A percentile compares a stretch with the other conserved stretches of the same genome.
These are phyloP conservation scores for Aix galericulata DNA, from an alignment of 2,113 vertebrate genomes.

Conservation along the genomic window DNA sequence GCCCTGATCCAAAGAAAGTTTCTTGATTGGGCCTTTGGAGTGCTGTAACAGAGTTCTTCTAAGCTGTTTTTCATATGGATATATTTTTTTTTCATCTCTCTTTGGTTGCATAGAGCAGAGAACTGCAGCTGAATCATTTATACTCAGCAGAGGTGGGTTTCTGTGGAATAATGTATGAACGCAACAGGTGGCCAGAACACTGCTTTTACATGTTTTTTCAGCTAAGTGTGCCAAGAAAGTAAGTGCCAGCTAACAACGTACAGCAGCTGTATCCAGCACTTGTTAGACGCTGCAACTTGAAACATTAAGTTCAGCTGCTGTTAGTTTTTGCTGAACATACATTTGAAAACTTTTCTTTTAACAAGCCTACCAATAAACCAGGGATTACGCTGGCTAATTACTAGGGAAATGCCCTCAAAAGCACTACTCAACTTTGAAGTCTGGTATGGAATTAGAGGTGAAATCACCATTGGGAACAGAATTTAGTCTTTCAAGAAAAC, in stretches of 20 bases:
- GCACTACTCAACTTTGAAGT: background rate
- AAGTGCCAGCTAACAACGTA: background rate
- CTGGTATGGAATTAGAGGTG: background rate
- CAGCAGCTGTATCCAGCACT: slow-evolving; percentile 38
- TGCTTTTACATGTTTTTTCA: slow-evolving; percentile 31
- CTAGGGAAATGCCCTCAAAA: background rate
- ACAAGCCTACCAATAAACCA: background rate
- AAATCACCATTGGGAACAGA: background rate
- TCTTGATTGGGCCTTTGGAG: background rate
- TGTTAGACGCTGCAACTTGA: background rate
- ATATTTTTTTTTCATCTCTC: background rate
- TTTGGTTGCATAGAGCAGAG: background rate
- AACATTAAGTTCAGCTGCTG: background rate
- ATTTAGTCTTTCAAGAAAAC: background rate
- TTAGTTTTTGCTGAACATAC: background rate
- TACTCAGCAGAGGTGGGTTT: background rate
- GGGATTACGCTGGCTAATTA: background rate
- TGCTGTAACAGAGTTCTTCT: background rate
- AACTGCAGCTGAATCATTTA: background rate
- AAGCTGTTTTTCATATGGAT: background rate
- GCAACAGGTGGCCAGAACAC: background rate
- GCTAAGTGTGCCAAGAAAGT: slow-evolving; percentile 23
- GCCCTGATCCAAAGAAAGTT: background rate
- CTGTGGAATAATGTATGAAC: slow-evolving; percentile 8
- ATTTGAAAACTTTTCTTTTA: background rate